A percentile compares a stretch with the other conserved stretches of the same genome.
Conservation (phyloP, 2,888 invertebrate species). For the Nomada flava region DNA sequence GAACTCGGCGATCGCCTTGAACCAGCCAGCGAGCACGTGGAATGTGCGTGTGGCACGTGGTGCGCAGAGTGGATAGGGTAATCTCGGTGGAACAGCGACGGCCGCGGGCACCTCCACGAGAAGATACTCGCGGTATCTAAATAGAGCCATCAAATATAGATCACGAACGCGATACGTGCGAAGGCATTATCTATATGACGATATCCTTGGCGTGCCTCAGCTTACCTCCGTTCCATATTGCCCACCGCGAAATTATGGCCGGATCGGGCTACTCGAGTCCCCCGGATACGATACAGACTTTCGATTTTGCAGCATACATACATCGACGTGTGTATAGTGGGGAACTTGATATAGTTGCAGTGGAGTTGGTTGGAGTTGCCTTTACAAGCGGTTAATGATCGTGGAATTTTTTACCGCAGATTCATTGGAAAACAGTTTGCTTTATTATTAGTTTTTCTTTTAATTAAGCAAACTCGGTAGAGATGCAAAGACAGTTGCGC, state of each 20-base stretch:
- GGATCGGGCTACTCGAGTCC: conserved; percentile 9
- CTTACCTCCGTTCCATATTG: conserved; percentile 30
- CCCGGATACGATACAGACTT: not conserved
- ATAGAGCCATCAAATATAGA: conserved; percentile 77
- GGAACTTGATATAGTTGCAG: too few species aligned
- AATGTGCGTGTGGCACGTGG: conserved; percentile 51
- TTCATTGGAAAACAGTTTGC: too few species aligned
- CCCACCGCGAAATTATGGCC: conserved; percentile 41
- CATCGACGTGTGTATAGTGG: too few species aligned
- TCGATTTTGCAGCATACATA: too few species aligned
- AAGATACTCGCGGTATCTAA: conserved; percentile 72
- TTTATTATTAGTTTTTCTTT: too few species aligned
- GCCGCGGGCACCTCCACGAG: conserved; percentile 51
- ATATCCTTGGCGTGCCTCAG: conserved; percentile 51
- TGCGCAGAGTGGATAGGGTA: conserved; percentile 41
- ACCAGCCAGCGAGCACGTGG: conserved; percentile 23
- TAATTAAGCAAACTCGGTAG: too few species aligned
- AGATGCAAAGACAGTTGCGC: too few species aligned
- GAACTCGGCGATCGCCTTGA: conserved; percentile 30
- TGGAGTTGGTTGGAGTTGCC: too few species aligned
- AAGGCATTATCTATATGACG: conserved; percentile 70
- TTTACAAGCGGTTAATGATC: too few species aligned
- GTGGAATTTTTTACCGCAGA: too few species aligned
- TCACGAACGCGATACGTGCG: conserved; percentile 71
- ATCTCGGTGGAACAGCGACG: conserved; percentile 51